Conservation (phyloP, 2,888 invertebrate species). For the Himalopsyche tibetana region DNA sequence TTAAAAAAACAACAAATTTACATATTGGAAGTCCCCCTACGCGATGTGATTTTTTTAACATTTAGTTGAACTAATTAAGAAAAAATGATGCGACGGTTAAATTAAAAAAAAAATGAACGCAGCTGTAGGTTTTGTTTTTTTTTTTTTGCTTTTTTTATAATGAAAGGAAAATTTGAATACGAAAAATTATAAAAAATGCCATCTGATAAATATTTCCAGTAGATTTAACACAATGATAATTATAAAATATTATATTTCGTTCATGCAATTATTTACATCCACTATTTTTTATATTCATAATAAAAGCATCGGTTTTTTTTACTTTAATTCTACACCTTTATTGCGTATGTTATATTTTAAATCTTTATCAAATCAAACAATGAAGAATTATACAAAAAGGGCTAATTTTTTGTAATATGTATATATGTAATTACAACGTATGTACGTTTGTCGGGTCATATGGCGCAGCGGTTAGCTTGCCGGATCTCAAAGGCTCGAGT, state of each 20-base stretch:
- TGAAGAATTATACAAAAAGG: too few relatives aligned
- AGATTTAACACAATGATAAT: slow-evolving; percentile 48
- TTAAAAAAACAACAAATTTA: slow-evolving; percentile 59
- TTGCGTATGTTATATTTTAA: too few relatives aligned
- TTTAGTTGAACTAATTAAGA: slow-evolving; percentile 63
- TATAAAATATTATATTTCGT: background rate
- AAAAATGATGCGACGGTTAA: slow-evolving; percentile 63
- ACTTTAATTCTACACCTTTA: too few relatives aligned
- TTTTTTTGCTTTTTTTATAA: slow-evolving; percentile 41
- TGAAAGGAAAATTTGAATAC: slow-evolving; percentile 48
- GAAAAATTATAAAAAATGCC: slow-evolving; percentile 14
- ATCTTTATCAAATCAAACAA: too few relatives aligned
- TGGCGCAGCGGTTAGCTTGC: too few relatives aligned
- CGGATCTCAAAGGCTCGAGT: too few relatives aligned
- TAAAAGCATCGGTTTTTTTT: too few relatives aligned
- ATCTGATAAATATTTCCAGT: slow-evolving; percentile 53
- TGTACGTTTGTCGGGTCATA: too few relatives aligned
- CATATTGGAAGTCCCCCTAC: slow-evolving; percentile 57
- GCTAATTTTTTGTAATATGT: too few relatives aligned
- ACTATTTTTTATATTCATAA: background rate
- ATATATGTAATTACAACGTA: too few relatives aligned
- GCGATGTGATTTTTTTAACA: slow-evolving; percentile 61
- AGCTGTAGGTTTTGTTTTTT: slow-evolving; percentile 57
- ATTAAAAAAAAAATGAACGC: slow-evolving; percentile 60
- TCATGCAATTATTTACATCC: background rate